A percentile compares a stretch with the other conserved stretches of the same genome.
Evolutionary conservation across 2,797 vertebrate species (phyloP).

Genomic region (Betta splendens): DNA sequence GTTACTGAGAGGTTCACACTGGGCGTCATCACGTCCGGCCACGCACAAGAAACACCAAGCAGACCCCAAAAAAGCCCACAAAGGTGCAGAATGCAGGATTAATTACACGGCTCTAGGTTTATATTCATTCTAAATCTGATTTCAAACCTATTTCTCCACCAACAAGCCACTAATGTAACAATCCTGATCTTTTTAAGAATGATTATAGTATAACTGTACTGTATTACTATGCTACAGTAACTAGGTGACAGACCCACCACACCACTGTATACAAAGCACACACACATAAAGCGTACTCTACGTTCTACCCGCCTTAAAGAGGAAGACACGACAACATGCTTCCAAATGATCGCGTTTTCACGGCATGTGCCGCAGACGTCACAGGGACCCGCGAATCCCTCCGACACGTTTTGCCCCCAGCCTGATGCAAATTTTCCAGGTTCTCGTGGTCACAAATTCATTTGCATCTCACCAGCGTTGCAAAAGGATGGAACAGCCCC

Average conservation of each 20-base stretch:
- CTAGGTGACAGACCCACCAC: neutral
- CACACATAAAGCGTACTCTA: neutral
- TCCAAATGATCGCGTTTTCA: neutral
- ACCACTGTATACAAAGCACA: neutral
- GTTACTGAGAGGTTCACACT: neutral
- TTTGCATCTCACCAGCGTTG: neutral
- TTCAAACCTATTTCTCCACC: constrained; percentile 8
- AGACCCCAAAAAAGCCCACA: neutral
- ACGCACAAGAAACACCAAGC: constrained; percentile 1
- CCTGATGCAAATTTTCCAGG: constrained; percentile 10
- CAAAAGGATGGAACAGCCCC: neutral
- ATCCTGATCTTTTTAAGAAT: neutral
- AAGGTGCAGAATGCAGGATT: neutral
- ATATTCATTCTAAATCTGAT: no score
- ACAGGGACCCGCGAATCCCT: constrained; percentile 4
- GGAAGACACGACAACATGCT: neutral
- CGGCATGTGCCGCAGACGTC: constrained; percentile 7
- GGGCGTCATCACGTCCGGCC: neutral
- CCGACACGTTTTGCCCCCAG: constrained; percentile 8
- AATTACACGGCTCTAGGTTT: constrained; percentile 4
- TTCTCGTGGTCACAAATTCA: constrained; percentile 5
- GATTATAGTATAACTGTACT: no score
- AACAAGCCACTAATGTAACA: constrained; percentile 31
- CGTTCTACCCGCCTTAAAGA: neutral
- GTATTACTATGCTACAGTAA: no score